phyloP scores from a whole-genome alignment of 2,797 vertebrate genomes.

The Phoeniculus purpureus region DNA sequence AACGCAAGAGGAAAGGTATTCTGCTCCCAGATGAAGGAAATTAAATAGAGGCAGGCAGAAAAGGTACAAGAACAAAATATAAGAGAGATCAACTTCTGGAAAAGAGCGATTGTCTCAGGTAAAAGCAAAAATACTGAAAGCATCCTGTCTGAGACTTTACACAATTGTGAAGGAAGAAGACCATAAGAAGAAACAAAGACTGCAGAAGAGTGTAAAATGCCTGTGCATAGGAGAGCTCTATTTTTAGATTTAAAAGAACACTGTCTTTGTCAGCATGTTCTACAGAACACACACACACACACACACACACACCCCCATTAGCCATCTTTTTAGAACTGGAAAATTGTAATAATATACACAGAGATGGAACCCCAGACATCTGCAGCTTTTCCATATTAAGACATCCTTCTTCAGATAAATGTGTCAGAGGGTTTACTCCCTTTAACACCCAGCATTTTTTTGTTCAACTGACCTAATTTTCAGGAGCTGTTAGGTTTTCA shows the following conservation, averaged over 20 bases:
- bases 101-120: not conserved
- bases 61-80: not conserved
- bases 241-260: not conserved
- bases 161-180: not conserved
- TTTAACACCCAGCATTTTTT: not conserved
- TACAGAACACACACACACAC: not conserved
- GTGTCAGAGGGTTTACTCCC: not conserved
- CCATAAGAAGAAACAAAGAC: not conserved
- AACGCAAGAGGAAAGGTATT: not conserved
- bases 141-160: not conserved
- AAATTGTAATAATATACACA: not conserved
- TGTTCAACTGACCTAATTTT: slow-evolving; percentile 46
- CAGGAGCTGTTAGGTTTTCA: slow-evolving; percentile 15
- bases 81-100: not conserved
- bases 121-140: not conserved
- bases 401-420: not conserved
- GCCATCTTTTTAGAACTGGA: not conserved
- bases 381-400: not conserved
- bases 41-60: not conserved
- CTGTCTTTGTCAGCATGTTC: not conserved
- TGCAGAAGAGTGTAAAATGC: not conserved
- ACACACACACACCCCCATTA: no score
- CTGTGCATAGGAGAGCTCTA: not conserved
- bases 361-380: not conserved
- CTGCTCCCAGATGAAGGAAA: not conserved